Evolutionary conservation across 2,797 vertebrate species (phyloP).

Genomic region (Sebastes oblongus): DNA sequence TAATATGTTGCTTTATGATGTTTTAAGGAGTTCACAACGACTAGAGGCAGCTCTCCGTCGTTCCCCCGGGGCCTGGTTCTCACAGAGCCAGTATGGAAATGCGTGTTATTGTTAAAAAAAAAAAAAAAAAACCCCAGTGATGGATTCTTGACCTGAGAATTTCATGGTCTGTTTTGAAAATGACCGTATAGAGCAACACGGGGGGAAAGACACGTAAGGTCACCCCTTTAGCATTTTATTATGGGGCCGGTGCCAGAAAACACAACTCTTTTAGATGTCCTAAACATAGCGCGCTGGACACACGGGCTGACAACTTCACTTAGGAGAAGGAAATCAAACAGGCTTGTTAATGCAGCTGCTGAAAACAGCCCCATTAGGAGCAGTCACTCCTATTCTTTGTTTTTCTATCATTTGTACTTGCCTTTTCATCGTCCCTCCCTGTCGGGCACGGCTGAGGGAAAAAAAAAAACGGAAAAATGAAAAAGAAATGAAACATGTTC

Average conservation of each 20-base stretch:
- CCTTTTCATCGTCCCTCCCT: slow-evolving; percentile 63
- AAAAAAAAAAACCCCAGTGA: slow-evolving; percentile 41
- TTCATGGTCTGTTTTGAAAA: slow-evolving; percentile 76
- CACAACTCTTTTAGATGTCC: slow-evolving; percentile 77
- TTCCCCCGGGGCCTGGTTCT: slow-evolving; percentile 56
- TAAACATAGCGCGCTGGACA: slow-evolving; percentile 75
- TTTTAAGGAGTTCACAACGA: slow-evolving; percentile 41
- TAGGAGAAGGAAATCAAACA: slow-evolving; percentile 74
- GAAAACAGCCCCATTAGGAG: slow-evolving; percentile 74
- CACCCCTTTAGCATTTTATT: slow-evolving; percentile 76
- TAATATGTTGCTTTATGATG: slow-evolving; percentile 56
- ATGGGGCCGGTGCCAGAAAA: slow-evolving; percentile 76
- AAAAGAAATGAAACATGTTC: slow-evolving; percentile 49
- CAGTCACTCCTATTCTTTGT: slow-evolving; percentile 69
- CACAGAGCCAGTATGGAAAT: slow-evolving; percentile 70
- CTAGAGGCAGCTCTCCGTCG: slow-evolving; percentile 24
- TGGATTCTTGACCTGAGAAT: slow-evolving; percentile 79
- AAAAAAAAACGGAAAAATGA: neutral
- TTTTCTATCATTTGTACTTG: slow-evolving; percentile 72
- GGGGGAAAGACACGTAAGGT: slow-evolving; percentile 67
- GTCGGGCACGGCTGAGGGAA: slow-evolving; percentile 14
- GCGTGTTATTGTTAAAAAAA: slow-evolving; percentile 67
- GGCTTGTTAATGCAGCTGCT: slow-evolving; percentile 82
- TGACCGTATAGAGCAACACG: slow-evolving; percentile 68
- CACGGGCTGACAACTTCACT: slow-evolving; percentile 78